Evolutionary conservation across 2,113 vertebrate genomes (phyloP).

Genomic region (Ceyx cyanopectus): DNA sequence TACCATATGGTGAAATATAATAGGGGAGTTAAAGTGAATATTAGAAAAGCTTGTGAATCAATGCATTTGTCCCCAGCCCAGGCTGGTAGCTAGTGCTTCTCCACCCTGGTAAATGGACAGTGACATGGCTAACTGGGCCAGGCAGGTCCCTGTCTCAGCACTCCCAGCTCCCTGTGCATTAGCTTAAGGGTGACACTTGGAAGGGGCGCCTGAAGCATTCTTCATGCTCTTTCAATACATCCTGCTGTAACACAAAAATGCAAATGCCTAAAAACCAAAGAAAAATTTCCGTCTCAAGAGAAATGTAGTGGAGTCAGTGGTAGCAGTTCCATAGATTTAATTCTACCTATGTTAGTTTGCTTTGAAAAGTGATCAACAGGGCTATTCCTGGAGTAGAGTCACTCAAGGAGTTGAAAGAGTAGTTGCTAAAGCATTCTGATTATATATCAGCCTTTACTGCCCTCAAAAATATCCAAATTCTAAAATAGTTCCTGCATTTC

Average conservation of each 20-base stretch:
- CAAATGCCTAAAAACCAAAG: not conserved
- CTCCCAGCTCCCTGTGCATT: fast-evolving
- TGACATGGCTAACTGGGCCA: not conserved
- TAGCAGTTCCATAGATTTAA: not conserved
- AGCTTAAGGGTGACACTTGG: too few relatives aligned
- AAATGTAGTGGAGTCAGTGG: not conserved
- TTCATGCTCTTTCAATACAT: not conserved
- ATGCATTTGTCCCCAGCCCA: not conserved
- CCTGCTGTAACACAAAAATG: fast-evolving
- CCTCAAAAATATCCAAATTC: not conserved
- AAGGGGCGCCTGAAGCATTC: fast-evolving
- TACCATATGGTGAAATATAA: not conserved
- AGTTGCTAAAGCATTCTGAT: not conserved
- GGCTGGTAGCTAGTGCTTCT: not conserved
- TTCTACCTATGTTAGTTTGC: fast-evolving
- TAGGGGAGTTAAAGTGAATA: fast-evolving
- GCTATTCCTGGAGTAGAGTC: not conserved
- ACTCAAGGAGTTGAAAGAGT: not conserved
- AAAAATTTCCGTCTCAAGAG: not conserved
- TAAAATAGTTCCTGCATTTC: not conserved
- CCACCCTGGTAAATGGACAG: fast-evolving
- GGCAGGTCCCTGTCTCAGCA: not conserved
- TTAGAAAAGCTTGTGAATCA: not conserved
- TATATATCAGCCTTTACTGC: not conserved
- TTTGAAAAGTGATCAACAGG: not conserved